Conservation (phyloP, 1,140 invertebrate genomes). For the Brachionus calyciflorus region DNA sequence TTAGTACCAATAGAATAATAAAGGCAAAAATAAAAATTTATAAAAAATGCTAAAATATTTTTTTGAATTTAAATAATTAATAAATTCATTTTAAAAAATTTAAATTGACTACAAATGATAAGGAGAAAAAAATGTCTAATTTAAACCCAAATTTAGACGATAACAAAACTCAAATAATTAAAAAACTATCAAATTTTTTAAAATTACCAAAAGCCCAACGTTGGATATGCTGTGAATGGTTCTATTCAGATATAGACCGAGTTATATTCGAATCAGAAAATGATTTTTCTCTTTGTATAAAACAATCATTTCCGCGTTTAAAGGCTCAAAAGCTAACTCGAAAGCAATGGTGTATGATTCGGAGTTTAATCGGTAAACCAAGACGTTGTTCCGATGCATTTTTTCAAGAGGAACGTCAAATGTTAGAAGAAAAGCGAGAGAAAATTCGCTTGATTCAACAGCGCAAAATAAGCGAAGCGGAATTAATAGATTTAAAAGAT, state of each 20-base stretch:
- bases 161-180: constrained; percentile 20
- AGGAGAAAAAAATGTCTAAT: too few relatives aligned
- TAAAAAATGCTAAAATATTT: too few relatives aligned
- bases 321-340: constrained; percentile 79
- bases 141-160: too few relatives aligned
- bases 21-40: too few relatives aligned
- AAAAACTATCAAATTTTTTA: constrained; percentile 82
- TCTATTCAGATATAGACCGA: constrained; percentile 95
- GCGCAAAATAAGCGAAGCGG: constrained; percentile 78
- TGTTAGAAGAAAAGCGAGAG: constrained; percentile 81
- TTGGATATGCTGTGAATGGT: constrained; percentile 99
- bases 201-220: constrained; percentile 97
- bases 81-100: too few relatives aligned
- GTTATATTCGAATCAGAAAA: constrained; percentile 91
- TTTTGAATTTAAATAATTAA: too few relatives aligned
- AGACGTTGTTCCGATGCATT: constrained; percentile 74
- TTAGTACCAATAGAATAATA: too few relatives aligned
- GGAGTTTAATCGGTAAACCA: constrained; percentile 94
- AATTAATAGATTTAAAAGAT: constrained; percentile 71
- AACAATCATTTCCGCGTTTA: constrained; percentile 88
- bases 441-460: constrained; percentile 91
- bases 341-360: constrained; percentile 90
- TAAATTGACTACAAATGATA: too few relatives aligned
- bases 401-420: constrained; percentile 86
- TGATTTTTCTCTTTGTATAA: constrained; percentile 89